Conservation (phyloP, 2,888 invertebrate genomes). For the Orthonevra nobilis region DNA sequence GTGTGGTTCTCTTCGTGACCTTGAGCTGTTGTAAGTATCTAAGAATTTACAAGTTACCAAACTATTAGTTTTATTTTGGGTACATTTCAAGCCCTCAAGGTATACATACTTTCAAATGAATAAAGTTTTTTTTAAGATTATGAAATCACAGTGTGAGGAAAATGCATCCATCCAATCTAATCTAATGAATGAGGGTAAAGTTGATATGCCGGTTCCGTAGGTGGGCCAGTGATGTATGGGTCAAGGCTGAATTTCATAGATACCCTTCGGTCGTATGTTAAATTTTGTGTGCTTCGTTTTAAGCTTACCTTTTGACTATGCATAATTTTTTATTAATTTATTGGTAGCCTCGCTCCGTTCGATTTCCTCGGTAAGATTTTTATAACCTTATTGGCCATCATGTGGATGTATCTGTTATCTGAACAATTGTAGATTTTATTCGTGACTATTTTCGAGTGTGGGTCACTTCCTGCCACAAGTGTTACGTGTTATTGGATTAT, state of each 20-base stretch:
- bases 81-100: no score
- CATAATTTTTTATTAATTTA: constrained; percentile 27
- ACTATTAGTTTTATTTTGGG: no score
- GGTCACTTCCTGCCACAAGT: constrained; percentile 16
- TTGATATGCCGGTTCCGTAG: constrained; percentile 52
- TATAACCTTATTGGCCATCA: not conserved
- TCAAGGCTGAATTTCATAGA: constrained; percentile 53
- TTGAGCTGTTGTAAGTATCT: constrained; percentile 60
- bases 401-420: not conserved
- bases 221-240: constrained; percentile 42
- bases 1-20: constrained; percentile 61
- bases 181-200: not conserved
- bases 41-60: no score
- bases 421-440: not conserved
- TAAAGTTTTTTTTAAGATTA: no score
- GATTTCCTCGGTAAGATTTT: constrained; percentile 20
- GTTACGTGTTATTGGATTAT: no score
- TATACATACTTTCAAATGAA: no score
- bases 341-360: constrained; percentile 44
- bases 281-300: constrained; percentile 14
- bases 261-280: constrained; percentile 41
- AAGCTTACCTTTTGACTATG: constrained; percentile 27
- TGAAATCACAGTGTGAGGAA: no score
- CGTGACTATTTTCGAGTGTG: not conserved
- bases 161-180: no score